phyloP scores from a whole-genome alignment of 2,113 vertebrate species.

The Cettia cetti region DNA sequence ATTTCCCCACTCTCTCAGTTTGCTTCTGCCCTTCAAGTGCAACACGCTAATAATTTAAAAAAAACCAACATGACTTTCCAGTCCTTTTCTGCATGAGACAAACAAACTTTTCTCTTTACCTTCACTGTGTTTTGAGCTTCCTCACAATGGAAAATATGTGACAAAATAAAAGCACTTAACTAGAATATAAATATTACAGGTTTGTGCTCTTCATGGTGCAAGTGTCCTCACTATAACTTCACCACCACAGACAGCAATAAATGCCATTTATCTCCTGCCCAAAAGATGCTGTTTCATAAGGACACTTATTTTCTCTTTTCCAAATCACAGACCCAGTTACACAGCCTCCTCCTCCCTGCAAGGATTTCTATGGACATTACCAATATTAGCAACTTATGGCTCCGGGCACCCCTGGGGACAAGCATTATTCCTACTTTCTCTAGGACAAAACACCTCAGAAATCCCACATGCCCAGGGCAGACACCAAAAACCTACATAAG shows the following conservation, averaged over 20 bases:
- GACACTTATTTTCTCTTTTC: background rate
- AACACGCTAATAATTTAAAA: background rate
- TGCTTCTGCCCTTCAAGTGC: background rate
- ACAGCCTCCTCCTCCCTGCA: background rate
- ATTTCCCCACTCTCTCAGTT: background rate
- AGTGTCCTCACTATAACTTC: background rate
- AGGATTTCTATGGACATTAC: background rate
- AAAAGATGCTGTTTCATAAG: background rate
- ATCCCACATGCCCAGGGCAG: background rate
- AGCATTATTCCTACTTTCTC: background rate
- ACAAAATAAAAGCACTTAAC: background rate
- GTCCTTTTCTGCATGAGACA: background rate
- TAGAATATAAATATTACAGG: background rate
- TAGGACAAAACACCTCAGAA: background rate
- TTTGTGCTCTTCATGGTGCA: background rate
- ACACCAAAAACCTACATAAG: background rate
- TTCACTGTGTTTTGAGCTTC: background rate
- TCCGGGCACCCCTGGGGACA: rapidly evolving
- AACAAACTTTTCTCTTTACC: rapidly evolving
- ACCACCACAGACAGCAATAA: background rate
- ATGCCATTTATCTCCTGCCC: background rate
- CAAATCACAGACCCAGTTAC: background rate
- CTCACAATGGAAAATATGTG: background rate
- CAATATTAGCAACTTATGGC: background rate
- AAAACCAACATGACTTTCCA: background rate